Conservation (phyloP, 92 coral and sea anemone species). For the Bergia puertoricense region DNA sequence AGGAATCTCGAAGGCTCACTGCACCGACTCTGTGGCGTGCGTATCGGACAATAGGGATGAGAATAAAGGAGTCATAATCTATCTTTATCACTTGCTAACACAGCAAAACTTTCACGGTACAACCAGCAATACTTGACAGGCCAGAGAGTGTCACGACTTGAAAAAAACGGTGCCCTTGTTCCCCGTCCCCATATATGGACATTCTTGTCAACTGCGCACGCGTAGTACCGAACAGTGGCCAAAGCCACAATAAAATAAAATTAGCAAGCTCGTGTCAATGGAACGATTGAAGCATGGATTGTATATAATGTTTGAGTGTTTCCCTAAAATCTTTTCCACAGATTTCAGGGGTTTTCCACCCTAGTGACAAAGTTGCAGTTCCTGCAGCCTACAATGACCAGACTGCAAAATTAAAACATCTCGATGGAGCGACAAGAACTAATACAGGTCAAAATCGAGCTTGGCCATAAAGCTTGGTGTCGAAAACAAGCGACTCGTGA, state of each 20-base stretch:
- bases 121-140: background rate
- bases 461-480: slow-evolving; percentile 97
- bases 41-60: background rate
- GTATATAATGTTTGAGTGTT: slow-evolving; percentile 10
- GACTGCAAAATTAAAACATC: background rate
- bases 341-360: slow-evolving; percentile 23
- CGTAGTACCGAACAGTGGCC: background rate
- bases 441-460: slow-evolving; percentile 92
- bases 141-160: background rate
- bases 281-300: slow-evolving; percentile 41
- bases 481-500: slow-evolving; percentile 80
- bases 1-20: no score
- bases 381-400: slow-evolving; percentile 14
- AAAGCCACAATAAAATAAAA: slow-evolving; percentile 26
- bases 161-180: background rate
- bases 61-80: background rate
- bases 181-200: slow-evolving; percentile 28
- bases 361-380: background rate
- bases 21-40: no score
- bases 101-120: background rate
- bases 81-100: background rate
- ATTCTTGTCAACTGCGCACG: slow-evolving; percentile 26
- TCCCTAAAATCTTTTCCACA: slow-evolving; percentile 22
- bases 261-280: slow-evolving; percentile 42
- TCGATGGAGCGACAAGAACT: slow-evolving; percentile 37